phyloP scores from a whole-genome alignment of 35 echinoderm and acorn worm species.

The Apostichopus californicus region DNA sequence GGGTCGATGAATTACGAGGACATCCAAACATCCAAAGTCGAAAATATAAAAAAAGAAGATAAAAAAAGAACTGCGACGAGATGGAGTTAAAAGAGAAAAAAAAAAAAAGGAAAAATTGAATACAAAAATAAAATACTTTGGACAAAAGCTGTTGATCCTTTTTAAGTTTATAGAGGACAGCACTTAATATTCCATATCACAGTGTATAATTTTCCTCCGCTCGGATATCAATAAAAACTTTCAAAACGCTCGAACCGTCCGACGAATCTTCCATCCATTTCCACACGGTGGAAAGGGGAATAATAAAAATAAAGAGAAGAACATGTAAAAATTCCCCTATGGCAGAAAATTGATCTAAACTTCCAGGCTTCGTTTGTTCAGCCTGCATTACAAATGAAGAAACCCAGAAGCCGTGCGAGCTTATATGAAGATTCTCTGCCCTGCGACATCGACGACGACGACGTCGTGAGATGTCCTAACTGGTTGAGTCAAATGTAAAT shows the following conservation, averaged over 20 bases:
- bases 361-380: slow-evolving; percentile 12
- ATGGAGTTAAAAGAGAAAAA: no score
- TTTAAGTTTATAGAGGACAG: background rate
- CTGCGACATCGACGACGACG: background rate
- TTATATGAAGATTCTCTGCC: background rate
- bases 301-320: background rate
- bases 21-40: background rate
- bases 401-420: background rate
- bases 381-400: slow-evolving; percentile 50
- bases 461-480: slow-evolving; percentile 11
- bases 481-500: slow-evolving; percentile 1
- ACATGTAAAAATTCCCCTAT: slow-evolving; percentile 19
- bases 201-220: background rate
- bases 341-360: slow-evolving; percentile 33
- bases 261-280: slow-evolving; percentile 16
- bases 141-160: slow-evolving; percentile 5
- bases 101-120: background rate
- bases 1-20: background rate
- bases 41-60: no score
- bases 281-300: background rate
- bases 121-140: background rate
- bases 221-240: background rate
- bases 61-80: no score
- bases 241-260: background rate
- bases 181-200: slow-evolving; percentile 19